A percentile compares a stretch with the other conserved stretches of the same genome.
These are phyloP conservation scores for Mamestra configurata DNA, from an alignment of 1,140 invertebrate genomes.

Conservation along the genomic window DNA sequence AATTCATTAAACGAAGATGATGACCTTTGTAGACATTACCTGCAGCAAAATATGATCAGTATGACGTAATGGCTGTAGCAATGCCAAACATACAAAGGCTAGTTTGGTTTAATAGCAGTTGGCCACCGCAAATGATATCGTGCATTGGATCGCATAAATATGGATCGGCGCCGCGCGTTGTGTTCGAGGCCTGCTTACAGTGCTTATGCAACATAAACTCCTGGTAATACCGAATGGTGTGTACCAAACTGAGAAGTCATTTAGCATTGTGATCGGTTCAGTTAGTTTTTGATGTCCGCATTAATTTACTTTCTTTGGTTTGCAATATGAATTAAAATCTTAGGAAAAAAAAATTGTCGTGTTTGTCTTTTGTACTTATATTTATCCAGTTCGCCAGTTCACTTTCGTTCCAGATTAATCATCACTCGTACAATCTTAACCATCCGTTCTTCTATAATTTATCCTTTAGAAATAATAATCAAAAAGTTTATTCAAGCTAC, in stretches of 20 bases:
- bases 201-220: slow-evolving; percentile 18
- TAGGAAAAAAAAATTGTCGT: too few species aligned
- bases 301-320: background rate
- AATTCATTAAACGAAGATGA: too few species aligned
- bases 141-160: slow-evolving; percentile 46
- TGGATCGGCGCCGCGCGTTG: slow-evolving; percentile 15
- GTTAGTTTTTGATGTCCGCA: background rate
- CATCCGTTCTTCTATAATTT: too few species aligned
- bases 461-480: too few species aligned
- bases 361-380: too few species aligned
- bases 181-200: slow-evolving; percentile 5
- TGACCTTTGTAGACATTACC: too few species aligned
- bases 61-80: background rate
- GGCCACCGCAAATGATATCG: slow-evolving; percentile 5
- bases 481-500: too few species aligned
- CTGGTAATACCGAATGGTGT: slow-evolving; percentile 6
- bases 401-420: too few species aligned
- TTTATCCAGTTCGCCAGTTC: too few species aligned
- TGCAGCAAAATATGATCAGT: background rate
- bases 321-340: too few species aligned
- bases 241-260: background rate
- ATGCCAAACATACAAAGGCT: background rate
- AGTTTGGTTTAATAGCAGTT: background rate
- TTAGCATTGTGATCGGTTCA: background rate
- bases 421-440: too few species aligned